Evolutionary conservation across 2,797 vertebrate genomes (phyloP).

Genomic region (Danio tinwini): DNA sequence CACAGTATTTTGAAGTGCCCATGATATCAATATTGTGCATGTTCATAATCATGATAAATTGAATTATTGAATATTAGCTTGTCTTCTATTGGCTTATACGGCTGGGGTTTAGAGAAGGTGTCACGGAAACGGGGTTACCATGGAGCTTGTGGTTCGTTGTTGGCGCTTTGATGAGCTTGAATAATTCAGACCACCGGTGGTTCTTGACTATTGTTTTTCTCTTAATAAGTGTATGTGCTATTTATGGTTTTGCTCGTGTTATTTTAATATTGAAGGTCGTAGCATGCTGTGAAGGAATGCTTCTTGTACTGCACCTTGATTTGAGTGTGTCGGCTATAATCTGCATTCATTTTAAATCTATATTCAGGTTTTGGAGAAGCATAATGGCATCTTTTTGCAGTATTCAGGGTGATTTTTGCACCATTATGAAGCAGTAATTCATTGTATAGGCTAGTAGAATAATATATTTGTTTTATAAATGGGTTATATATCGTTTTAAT

Average conservation of each 20-base stretch:
- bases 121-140: conserved; percentile 48
- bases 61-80: too few species aligned
- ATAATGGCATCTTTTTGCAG: neutral
- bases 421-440: neutral
- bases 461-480: too few species aligned
- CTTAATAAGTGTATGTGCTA: neutral
- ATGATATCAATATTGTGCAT: too few species aligned
- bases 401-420: neutral
- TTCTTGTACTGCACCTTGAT: neutral
- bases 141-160: conserved; percentile 54
- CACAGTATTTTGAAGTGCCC: too few species aligned
- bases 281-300: neutral
- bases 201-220: neutral
- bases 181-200: conserved; percentile 30
- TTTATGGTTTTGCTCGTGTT: neutral
- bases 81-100: neutral
- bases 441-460: too few species aligned
- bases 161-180: conserved; percentile 30
- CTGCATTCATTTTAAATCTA: neutral
- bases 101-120: conserved; percentile 41
- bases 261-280: neutral
- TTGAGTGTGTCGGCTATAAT: neutral
- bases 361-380: neutral
- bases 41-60: too few species aligned
- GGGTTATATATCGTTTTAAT: too few species aligned